Evolutionary conservation across 2,888 invertebrate genomes (phyloP), one percentile per base, ranked within the genome.

Genomic region (Rhingia campestris): DNA sequence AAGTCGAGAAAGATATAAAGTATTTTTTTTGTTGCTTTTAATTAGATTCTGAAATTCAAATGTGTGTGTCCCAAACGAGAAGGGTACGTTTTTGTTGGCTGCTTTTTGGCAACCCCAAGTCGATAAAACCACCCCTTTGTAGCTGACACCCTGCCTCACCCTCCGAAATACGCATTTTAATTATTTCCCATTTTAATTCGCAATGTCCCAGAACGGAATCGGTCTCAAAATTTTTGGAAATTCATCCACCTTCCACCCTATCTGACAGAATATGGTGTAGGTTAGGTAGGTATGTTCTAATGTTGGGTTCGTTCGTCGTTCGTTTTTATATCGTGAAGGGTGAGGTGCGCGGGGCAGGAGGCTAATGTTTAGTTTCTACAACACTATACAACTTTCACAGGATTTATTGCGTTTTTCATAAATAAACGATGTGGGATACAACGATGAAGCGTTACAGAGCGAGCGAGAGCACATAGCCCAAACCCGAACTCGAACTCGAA

Each of bases 161-260:
- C 82, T 77, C 56, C 45, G 41, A 41, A 49, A 58, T 5, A 58
- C 59, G 58, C 69, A 56, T 49, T 30, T 56, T 67, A 64, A 49
- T 43, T 70, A 69, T 79, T 70, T 70, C 69, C 67, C 61, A 74
- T 69, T 72, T 74, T 74, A 66, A 80, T 69, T 84, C 80, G 74
- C 80, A 69, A 70, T 84, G 80, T 84, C 84, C 84, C 80, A 66
- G 47, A 80, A 80, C 80, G 84, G 80, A 84, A 84, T 84, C 80
- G 45, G 74, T 43, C 84, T 80, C 80, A 84, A 84, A 84, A 80
- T 64, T 22, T 22, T 14, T 41, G 47, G 33, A 33, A 41, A 47
- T 56, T 74, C 49, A 22, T 12, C 61, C 61, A 63, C 35, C 37
- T 33, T 33, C 76, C 56, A 64, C 70, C 70, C 54, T 14, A 41